Percentiles rank a stretch among this genome's conserved stretches.
Conservation (phyloP, 2,113 vertebrate species). For the Myotis lucifugus region DNA sequence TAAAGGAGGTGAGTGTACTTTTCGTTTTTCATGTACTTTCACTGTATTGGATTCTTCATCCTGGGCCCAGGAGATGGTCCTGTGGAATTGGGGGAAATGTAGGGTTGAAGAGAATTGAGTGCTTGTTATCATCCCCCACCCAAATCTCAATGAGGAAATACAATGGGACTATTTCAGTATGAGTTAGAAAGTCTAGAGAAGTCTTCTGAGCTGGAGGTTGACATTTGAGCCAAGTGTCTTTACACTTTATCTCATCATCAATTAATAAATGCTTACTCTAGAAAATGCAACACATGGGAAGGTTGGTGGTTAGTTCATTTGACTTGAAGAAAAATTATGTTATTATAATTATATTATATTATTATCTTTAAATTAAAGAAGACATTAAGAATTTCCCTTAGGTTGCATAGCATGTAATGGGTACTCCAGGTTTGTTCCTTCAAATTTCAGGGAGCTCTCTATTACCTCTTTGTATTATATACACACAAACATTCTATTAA, state of each 20-base stretch:
- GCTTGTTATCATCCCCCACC: background rate
- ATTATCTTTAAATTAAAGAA: background rate
- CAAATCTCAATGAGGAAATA: background rate
- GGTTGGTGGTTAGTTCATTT: background rate
- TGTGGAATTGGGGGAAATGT: background rate
- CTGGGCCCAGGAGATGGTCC: background rate
- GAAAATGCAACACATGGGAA: background rate
- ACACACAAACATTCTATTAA: background rate
- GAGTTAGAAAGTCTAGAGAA: background rate
- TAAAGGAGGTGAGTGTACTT: slow-evolving; percentile 80
- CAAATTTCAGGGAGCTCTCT: background rate
- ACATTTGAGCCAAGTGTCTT: background rate
- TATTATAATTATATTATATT: background rate
- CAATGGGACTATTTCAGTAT: background rate
- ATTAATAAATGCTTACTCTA: background rate
- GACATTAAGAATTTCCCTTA: background rate
- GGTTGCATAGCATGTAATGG: background rate
- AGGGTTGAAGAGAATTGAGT: background rate
- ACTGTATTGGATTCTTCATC: background rate
- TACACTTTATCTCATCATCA: background rate
- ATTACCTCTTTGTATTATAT: background rate
- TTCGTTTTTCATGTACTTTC: slow-evolving; percentile 4
- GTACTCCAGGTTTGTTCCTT: background rate
- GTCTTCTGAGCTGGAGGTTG: background rate
- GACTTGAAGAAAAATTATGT: background rate